Conservation (phyloP, 1,140 invertebrate species). For the Listronotus oregonensis region DNA sequence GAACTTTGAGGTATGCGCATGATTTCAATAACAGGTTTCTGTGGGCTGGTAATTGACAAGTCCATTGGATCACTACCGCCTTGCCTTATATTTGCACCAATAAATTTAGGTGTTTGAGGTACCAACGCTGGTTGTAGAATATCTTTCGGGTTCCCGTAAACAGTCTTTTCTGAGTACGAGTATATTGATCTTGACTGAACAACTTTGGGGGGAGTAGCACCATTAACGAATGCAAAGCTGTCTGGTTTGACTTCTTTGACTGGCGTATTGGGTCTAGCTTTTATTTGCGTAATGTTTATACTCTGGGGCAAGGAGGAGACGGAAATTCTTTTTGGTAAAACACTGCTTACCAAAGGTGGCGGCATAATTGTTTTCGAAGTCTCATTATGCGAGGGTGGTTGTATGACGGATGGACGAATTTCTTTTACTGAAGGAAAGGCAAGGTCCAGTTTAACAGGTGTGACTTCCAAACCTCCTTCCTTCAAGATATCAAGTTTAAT, state of each 20-base stretch:
- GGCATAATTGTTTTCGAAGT: constrained; percentile 51
- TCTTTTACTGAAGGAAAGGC: constrained; percentile 53
- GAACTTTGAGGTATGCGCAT: constrained; percentile 54
- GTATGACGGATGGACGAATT: constrained; percentile 52
- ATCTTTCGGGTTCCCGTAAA: constrained; percentile 75
- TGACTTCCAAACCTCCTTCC: constrained; percentile 74
- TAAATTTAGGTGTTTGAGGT: constrained; percentile 52
- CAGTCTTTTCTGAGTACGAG: constrained; percentile 63
- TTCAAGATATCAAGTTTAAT: constrained; percentile 75
- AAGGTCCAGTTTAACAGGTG: constrained; percentile 60
- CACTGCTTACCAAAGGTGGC: constrained; percentile 16
- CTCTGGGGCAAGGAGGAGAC: constrained; percentile 20
- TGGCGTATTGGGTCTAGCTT: constrained; percentile 23
- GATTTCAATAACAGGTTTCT: constrained; percentile 59
- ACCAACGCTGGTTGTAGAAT: constrained; percentile 58
- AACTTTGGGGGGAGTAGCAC: constrained; percentile 61
- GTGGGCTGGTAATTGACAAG: constrained; percentile 56
- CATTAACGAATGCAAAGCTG: constrained; percentile 34
- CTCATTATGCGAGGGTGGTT: constrained; percentile 30
- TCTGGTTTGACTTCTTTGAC: constrained; percentile 23
- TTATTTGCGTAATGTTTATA: constrained; percentile 33
- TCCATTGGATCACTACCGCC: constrained; percentile 59
- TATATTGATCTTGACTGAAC: constrained; percentile 70
- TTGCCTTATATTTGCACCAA: constrained; percentile 51
- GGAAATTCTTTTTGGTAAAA: constrained; percentile 30